A percentile compares a stretch with the other conserved stretches of the same genome.
Conservation (phyloP, 2,888 invertebrate genomes). For the Hofmannophila pseudospretella region DNA sequence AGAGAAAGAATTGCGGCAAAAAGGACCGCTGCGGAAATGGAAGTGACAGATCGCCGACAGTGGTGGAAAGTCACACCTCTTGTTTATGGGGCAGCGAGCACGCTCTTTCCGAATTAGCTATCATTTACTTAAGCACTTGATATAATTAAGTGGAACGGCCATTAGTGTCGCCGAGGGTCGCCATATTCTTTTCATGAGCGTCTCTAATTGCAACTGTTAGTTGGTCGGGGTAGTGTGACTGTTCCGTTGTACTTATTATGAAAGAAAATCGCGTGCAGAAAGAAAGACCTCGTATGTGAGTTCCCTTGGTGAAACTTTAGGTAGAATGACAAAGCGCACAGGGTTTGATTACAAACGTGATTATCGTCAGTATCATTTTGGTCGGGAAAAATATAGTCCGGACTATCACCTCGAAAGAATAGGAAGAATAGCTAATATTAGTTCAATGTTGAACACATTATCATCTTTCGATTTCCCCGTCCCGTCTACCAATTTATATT, state of each 20-base stretch:
- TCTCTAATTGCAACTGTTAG: conserved; percentile 51
- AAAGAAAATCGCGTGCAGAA: too few relatives aligned
- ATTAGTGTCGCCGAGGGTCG: conserved; percentile 60
- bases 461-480: too few relatives aligned
- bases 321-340: too few relatives aligned
- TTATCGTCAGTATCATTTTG: too few relatives aligned
- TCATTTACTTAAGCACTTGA: conserved; percentile 77
- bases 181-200: conserved; percentile 55
- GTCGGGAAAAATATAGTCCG: too few relatives aligned
- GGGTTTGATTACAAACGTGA: too few relatives aligned
- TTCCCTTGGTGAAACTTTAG: neutral
- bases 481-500: too few relatives aligned
- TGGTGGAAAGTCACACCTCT: conserved; percentile 76
- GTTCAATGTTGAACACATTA: too few relatives aligned
- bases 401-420: too few relatives aligned
- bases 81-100: conserved; percentile 65
- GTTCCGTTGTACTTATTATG: neutral
- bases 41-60: conserved; percentile 75
- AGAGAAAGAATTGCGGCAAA: conserved; percentile 56
- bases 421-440: too few relatives aligned
- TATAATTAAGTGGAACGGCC: conserved; percentile 70
- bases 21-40: conserved; percentile 64
- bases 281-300: neutral
- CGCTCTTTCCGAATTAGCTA: conserved; percentile 62
- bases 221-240: conserved; percentile 19